These are phyloP conservation scores for Vicugna pacos DNA, from an alignment of 2,113 vertebrate genomes.

Conservation along the genomic window DNA sequence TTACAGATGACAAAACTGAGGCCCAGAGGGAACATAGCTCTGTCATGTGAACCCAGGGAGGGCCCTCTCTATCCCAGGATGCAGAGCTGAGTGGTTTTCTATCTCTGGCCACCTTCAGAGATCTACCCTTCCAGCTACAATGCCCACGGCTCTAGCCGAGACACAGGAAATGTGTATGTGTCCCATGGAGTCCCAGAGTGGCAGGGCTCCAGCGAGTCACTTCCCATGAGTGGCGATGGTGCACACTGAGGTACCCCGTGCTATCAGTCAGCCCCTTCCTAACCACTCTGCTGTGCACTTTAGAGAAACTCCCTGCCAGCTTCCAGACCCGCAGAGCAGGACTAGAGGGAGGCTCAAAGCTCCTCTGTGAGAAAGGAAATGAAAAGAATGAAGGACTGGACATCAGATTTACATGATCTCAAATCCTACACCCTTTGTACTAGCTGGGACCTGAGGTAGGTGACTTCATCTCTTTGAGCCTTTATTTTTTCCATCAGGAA, in stretches of 20 bases:
- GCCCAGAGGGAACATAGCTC: background rate
- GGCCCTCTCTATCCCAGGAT: background rate
- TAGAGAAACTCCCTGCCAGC: background rate
- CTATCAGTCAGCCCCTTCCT: background rate
- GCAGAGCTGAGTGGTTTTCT: background rate
- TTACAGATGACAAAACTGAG: background rate
- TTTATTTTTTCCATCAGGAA: background rate
- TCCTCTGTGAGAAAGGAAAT: background rate
- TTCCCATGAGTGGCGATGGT: background rate
- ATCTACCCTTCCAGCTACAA: slow-evolving; percentile 3
- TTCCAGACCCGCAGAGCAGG: background rate
- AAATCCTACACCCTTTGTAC: background rate
- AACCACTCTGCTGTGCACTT: background rate
- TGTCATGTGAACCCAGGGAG: background rate
- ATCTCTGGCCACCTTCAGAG: background rate
- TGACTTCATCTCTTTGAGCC: background rate
- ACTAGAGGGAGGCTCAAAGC: background rate
- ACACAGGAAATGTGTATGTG: slow-evolving; percentile 56
- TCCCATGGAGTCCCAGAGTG: slow-evolving; percentile 34
- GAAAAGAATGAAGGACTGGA: background rate
- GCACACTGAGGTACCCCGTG: background rate
- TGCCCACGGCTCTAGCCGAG: background rate
- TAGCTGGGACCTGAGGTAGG: background rate
- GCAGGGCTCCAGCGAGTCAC: slow-evolving; percentile 63
- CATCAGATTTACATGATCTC: background rate